phyloP scores from a whole-genome alignment of 1,140 invertebrate genomes.

The Matsumurasca onukii region DNA sequence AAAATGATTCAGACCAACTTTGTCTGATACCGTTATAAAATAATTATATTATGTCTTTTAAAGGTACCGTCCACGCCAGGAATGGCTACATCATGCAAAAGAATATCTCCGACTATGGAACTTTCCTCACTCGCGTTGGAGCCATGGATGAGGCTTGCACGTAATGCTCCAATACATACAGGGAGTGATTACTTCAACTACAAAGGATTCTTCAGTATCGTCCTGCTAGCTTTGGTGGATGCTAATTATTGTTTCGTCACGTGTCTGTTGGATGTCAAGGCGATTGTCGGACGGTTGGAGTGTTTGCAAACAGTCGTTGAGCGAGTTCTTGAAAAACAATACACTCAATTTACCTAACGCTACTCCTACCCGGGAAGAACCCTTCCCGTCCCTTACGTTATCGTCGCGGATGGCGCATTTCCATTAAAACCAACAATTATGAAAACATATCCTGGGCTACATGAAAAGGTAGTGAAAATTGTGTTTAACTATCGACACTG shows the following conservation, averaged over 20 bases:
- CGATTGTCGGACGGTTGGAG: constrained; percentile 47
- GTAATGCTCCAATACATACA: constrained; percentile 46
- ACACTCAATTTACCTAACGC: constrained; percentile 29
- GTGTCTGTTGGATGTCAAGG: constrained; percentile 36
- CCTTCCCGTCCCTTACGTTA: constrained; percentile 42
- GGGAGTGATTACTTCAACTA: constrained; percentile 36
- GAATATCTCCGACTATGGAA: constrained; percentile 41
- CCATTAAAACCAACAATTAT: constrained; percentile 47
- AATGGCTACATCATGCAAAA: constrained; percentile 45
- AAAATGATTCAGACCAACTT: constrained; percentile 16
- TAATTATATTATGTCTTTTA: constrained; percentile 28
- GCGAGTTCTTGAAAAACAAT: constrained; percentile 30
- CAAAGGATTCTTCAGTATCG: constrained; percentile 34
- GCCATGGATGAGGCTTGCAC: constrained; percentile 49
- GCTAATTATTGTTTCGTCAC: constrained; percentile 38
- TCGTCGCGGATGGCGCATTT: constrained; percentile 56
- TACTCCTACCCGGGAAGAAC: constrained; percentile 13
- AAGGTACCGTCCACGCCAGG: constrained; percentile 40
- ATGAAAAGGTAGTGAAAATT: constrained; percentile 41
- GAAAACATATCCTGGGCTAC: constrained; percentile 48
- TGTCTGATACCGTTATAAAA: neutral
- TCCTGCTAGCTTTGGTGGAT: constrained; percentile 37
- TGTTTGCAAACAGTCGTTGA: constrained; percentile 43
- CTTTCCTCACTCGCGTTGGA: constrained; percentile 46
- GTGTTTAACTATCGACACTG: constrained; percentile 34